Evolutionary conservation across 2,113 vertebrate species (phyloP), one percentile per base, ranked within the genome.

Genomic region (Vimba vimba): DNA sequence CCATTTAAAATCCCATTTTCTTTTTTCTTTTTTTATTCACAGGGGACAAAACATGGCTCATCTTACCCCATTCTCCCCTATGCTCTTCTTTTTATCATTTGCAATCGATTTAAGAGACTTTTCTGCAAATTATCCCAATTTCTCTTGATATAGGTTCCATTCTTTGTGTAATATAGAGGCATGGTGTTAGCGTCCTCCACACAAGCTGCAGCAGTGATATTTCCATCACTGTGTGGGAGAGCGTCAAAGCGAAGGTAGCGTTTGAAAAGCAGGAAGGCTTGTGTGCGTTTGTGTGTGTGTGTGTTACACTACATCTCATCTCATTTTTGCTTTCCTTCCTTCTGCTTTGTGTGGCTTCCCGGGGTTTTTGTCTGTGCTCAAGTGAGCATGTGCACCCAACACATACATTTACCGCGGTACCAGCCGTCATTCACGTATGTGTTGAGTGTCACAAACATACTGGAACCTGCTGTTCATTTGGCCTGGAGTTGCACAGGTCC

Each of bases 201-300:
- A 85, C 76, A 80, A 17, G 13, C 62, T 50, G 64, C 82, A 75
- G 39, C 47, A 45, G 59, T 85, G 87, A 52, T 68, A 82, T 85
- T 66, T 59, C n/a, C 79, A 45, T 50, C 69, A n/a, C 13, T 64
- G 27, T 81, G 87, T 85, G 88, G 90, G 89, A 86, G 87, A 80
- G 55, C 55, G 19, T 23, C 55, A 57, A 21, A 57, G 84, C 10
- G 21, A 78, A 77, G 81, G 71, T 81, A 86, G 45, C 43, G 21
- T 88, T 69, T 30, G 89, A 91, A 92, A 89, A 90, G 79, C 87
- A 47, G 27, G 59, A 83, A 86, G 2, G 84, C 52, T 55, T 64
- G 50, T 86, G 15, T 87, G 27, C 33, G 36, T 69, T 64, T 64
- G 69, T 59, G 55, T 86, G 39, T 69, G 52, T 62, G 74, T 81